phyloP scores from a whole-genome alignment of 2,113 vertebrate genomes.

The Opisthocomus hoazin region DNA sequence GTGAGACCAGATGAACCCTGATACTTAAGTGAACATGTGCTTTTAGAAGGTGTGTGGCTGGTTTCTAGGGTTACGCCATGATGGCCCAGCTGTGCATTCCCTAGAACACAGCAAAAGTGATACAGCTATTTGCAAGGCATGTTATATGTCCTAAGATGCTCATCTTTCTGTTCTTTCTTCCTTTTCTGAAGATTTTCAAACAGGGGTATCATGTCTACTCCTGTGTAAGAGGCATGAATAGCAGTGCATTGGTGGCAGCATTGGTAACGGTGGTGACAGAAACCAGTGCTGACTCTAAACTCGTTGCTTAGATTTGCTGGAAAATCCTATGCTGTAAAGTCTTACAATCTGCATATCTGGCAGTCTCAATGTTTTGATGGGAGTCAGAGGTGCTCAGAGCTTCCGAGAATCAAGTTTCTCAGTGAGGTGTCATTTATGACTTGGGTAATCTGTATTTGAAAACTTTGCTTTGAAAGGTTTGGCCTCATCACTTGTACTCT shows the following conservation, averaged over 20 bases:
- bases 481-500: not conserved
- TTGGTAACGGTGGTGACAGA: not conserved
- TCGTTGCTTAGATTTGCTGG: not conserved
- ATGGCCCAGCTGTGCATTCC: not conserved
- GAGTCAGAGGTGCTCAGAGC: not conserved
- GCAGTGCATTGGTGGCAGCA: not conserved
- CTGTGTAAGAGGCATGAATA: not conserved
- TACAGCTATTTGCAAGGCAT: not conserved
- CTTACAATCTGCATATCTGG: not conserved
- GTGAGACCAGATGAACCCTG: not conserved
- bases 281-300: not conserved
- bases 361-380: not conserved
- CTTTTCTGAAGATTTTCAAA: not conserved
- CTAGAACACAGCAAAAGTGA: not conserved
- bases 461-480: not conserved
- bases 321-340: not conserved
- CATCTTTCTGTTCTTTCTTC: not conserved
- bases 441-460: not conserved
- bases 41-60: not conserved
- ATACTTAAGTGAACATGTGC: not conserved
- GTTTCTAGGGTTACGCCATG: not conserved
- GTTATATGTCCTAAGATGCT: not conserved
- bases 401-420: not conserved
- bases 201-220: not conserved
- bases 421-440: not conserved